Conservation (phyloP, 2,797 vertebrate species). For the Ambastaia sidthimunki region DNA sequence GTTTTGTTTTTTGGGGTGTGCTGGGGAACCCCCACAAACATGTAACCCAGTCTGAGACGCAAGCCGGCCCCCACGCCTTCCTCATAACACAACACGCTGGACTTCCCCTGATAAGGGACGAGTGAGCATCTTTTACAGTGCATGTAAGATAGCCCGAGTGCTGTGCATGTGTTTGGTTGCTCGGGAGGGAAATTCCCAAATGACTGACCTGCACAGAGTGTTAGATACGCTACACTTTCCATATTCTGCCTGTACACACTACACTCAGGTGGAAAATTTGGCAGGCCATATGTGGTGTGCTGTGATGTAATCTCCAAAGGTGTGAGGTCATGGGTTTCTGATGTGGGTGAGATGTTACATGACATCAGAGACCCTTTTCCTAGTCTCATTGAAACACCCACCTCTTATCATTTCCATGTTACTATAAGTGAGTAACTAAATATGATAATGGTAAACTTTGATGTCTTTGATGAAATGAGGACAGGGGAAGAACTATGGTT, state of each 20-base stretch:
- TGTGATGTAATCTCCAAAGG: constrained; percentile 48
- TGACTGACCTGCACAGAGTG: constrained; percentile 40
- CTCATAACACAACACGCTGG: constrained; percentile 44
- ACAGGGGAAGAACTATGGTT: neutral
- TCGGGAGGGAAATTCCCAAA: constrained; percentile 49
- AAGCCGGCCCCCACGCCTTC: constrained; percentile 57
- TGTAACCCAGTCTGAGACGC: constrained; percentile 39
- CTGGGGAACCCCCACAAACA: constrained; percentile 45
- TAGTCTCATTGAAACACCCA: constrained; percentile 46
- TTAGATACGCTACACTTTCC: constrained; percentile 53
- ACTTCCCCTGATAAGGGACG: constrained; percentile 52
- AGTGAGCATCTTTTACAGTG: constrained; percentile 18
- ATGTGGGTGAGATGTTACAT: constrained; percentile 51
- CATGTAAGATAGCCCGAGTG: constrained; percentile 24
- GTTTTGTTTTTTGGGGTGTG: constrained; percentile 43
- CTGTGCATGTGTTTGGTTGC: constrained; percentile 16
- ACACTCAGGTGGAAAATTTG: constrained; percentile 46
- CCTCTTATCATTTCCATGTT: constrained; percentile 53
- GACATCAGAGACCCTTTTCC: constrained; percentile 22
- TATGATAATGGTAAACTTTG: constrained; percentile 25
- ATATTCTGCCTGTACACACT: constrained; percentile 15
- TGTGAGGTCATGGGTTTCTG: constrained; percentile 58
- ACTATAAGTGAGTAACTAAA: constrained; percentile 46
- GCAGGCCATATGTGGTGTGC: constrained; percentile 32
- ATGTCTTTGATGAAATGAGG: neutral